phyloP scores from a whole-genome alignment of 1,140 invertebrate genomes.

The Helicoverpa zea region DNA sequence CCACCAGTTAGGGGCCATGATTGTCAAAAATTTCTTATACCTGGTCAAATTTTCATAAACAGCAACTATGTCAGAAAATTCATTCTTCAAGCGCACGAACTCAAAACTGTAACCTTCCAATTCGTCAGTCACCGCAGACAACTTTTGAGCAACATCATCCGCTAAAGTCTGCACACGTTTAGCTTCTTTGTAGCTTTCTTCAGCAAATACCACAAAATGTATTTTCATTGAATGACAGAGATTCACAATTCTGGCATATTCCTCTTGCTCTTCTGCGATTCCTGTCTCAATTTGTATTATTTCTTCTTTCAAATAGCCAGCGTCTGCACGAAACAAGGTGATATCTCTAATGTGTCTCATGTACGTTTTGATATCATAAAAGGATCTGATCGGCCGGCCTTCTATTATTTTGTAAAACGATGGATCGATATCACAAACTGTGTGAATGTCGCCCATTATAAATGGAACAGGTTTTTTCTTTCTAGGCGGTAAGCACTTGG shows the following conservation, averaged over 20 bases:
- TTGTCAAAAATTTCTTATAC: constrained; percentile 59
- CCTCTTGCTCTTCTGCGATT: constrained; percentile 39
- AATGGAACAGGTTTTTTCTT: constrained; percentile 46
- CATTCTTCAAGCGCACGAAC: constrained; percentile 55
- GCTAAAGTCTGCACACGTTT: constrained; percentile 46
- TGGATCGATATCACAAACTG: constrained; percentile 60
- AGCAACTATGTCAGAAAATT: constrained; percentile 45
- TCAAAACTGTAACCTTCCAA: constrained; percentile 52
- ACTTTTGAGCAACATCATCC: constrained; percentile 24
- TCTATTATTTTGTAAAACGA: constrained; percentile 60
- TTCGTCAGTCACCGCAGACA: constrained; percentile 47
- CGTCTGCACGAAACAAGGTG: constrained; percentile 54
- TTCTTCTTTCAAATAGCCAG: constrained; percentile 57
- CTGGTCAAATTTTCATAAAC: constrained; percentile 55
- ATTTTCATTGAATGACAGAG: constrained; percentile 38
- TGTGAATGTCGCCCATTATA: constrained; percentile 51
- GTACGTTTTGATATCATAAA: constrained; percentile 59
- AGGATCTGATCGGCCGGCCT: constrained; percentile 56
- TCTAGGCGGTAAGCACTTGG: constrained; percentile 10
- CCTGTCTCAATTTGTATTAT: constrained; percentile 56
- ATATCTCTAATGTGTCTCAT: constrained; percentile 59
- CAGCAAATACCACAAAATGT: constrained; percentile 55
- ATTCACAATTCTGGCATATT: constrained; percentile 46
- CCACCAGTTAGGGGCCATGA: constrained; percentile 54
- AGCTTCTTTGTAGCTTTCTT: constrained; percentile 53